Percentiles rank a stretch among this genome's conserved stretches.
These are phyloP conservation scores for Heliornis fulica DNA, from an alignment of 2,113 vertebrate genomes.

Conservation along the genomic window DNA sequence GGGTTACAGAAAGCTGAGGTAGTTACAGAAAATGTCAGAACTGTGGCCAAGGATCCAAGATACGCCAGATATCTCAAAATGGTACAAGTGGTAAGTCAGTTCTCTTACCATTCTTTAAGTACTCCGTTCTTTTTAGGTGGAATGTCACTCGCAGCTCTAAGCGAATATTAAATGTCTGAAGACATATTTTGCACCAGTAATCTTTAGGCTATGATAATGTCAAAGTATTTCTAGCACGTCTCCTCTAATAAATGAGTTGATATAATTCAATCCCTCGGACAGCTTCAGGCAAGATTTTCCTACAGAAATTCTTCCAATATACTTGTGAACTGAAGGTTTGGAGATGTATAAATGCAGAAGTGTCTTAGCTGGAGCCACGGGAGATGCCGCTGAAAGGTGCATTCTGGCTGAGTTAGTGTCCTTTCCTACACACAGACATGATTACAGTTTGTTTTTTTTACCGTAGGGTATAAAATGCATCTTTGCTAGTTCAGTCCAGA, in stretches of 20 bases:
- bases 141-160: neutral
- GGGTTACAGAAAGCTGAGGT: slow-evolving; percentile 66
- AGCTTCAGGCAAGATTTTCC: neutral
- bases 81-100: slow-evolving; percentile 93
- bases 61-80: slow-evolving; percentile 97
- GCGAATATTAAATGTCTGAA: neutral
- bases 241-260: neutral
- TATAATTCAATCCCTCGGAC: neutral
- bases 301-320: neutral
- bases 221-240: neutral
- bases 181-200: neutral
- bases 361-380: neutral
- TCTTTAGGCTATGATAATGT: neutral
- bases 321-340: neutral
- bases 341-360: neutral
- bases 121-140: neutral
- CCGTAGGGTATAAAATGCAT: neutral
- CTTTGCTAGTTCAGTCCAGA: neutral
- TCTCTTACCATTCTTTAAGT: neutral
- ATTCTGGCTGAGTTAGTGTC: neutral
- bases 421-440: neutral
- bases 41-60: slow-evolving; percentile 92
- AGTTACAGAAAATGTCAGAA: slow-evolving; percentile 78
- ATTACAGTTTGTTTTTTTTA: neutral
- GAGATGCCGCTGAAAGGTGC: neutral